Percentiles rank a stretch among this genome's conserved stretches.
Conservation (phyloP, 2,113 vertebrate genomes). For the Cyphomyrus discorhynchus region DNA sequence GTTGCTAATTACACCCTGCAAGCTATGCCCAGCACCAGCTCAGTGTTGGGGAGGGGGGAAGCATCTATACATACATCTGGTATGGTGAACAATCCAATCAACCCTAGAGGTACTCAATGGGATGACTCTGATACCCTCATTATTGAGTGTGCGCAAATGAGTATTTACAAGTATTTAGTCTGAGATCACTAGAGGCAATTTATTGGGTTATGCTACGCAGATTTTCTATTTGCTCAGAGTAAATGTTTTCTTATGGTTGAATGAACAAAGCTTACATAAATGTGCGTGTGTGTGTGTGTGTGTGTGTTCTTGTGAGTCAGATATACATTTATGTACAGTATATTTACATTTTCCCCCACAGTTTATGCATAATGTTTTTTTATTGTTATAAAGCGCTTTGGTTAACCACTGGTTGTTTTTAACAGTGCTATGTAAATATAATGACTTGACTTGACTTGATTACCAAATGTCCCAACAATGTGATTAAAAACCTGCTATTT, state of each 20-base stretch:
- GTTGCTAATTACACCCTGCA: constrained; percentile 54
- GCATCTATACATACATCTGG: constrained; percentile 35
- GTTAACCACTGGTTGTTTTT: too few relatives aligned
- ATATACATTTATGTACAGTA: background rate
- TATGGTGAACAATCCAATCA: background rate
- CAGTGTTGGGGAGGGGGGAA: background rate
- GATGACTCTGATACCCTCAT: background rate
- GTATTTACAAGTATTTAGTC: constrained; percentile 34
- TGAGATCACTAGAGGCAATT: constrained; percentile 18
- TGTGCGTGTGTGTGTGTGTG: background rate
- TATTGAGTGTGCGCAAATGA: background rate
- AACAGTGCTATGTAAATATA: too few relatives aligned
- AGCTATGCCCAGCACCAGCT: background rate
- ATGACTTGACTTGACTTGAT: too few relatives aligned
- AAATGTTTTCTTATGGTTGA: constrained; percentile 9
- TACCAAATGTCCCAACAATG: background rate
- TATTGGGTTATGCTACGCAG: background rate
- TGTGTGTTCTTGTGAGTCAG: background rate
- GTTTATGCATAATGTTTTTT: too few relatives aligned
- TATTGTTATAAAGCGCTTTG: too few relatives aligned
- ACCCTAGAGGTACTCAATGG: background rate
- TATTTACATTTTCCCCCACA: too few relatives aligned
- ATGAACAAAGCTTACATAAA: background rate
- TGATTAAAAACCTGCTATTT: background rate
- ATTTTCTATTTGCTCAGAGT: constrained; percentile 18